Conservation (phyloP, 2,113 vertebrate species). For the Nasalis larvatus region DNA sequence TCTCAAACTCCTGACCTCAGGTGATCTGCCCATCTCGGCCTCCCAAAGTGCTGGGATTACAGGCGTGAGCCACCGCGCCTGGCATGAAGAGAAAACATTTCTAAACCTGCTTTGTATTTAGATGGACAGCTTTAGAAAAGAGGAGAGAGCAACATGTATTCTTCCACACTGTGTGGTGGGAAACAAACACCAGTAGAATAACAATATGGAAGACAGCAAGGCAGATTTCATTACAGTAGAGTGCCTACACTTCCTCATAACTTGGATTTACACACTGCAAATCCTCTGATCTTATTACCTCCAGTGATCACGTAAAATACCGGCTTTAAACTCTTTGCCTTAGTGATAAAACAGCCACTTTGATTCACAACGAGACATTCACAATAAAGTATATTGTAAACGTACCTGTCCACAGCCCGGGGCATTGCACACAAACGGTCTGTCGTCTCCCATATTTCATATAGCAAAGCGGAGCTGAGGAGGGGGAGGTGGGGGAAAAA, state of each 20-base stretch:
- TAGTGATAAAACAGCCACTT: constrained; percentile 84
- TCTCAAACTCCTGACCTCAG: too few species aligned
- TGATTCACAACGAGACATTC: constrained; percentile 82
- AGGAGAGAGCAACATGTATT: constrained; percentile 57
- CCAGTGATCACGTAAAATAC: constrained; percentile 78
- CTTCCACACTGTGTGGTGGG: constrained; percentile 30
- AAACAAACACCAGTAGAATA: constrained; percentile 74
- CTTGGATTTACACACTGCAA: constrained; percentile 82
- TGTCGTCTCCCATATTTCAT: constrained; percentile 95
- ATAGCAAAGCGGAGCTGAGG: constrained; percentile 77
- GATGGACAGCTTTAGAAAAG: constrained; percentile 48
- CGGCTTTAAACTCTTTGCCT: constrained; percentile 82
- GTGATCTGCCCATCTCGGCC: too few species aligned
- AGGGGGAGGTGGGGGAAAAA: constrained; percentile 67
- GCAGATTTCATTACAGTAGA: constrained; percentile 76
- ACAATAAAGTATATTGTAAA: constrained; percentile 80
- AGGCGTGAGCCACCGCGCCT: too few species aligned
- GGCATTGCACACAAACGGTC: constrained; percentile 97
- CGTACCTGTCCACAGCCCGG: constrained; percentile 98
- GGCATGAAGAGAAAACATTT: constrained; percentile 18
- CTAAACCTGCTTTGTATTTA: constrained; percentile 67
- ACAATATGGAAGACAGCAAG: constrained; percentile 69
- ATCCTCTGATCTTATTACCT: constrained; percentile 80
- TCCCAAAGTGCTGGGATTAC: too few species aligned
- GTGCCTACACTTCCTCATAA: constrained; percentile 76